Conservation (phyloP, 2,113 vertebrate genomes). For the Phylloscopus trochilus region DNA sequence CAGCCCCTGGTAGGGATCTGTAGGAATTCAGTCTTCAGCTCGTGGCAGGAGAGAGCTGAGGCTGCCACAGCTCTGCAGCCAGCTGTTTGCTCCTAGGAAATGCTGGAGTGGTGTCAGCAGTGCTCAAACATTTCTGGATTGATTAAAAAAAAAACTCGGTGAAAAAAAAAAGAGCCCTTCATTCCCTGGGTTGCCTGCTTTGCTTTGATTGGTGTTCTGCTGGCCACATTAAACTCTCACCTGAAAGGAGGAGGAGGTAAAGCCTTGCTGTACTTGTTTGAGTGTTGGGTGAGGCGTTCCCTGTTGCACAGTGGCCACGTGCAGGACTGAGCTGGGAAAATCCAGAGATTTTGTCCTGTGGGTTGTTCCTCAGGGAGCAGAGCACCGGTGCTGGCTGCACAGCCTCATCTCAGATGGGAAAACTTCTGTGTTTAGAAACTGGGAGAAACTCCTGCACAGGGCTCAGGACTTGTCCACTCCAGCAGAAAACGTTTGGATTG, state of each 20-base stretch:
- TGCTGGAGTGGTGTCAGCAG: neutral
- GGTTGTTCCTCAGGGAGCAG: neutral
- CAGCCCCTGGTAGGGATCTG: neutral
- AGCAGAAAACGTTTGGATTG: neutral
- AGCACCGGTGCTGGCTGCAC: neutral
- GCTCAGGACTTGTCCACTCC: neutral
- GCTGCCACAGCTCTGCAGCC: neutral
- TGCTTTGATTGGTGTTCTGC: neutral
- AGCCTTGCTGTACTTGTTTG: neutral
- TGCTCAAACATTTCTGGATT: neutral
- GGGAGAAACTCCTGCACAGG: neutral
- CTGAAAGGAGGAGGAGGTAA: neutral
- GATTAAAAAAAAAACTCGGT: conserved; percentile 41
- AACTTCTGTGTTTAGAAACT: neutral
- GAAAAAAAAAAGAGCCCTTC: neutral
- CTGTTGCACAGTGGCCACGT: neutral
- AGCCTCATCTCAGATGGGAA: neutral
- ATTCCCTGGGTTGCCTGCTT: neutral
- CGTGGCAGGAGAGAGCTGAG: neutral
- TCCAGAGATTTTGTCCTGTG: neutral
- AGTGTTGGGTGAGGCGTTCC: neutral
- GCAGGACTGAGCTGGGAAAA: neutral
- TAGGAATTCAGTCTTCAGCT: neutral
- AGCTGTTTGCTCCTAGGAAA: neutral
- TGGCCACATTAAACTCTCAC: neutral